Evolutionary conservation across 2,888 invertebrate genomes (phyloP).

Genomic region (Limenitis camilla): DNA sequence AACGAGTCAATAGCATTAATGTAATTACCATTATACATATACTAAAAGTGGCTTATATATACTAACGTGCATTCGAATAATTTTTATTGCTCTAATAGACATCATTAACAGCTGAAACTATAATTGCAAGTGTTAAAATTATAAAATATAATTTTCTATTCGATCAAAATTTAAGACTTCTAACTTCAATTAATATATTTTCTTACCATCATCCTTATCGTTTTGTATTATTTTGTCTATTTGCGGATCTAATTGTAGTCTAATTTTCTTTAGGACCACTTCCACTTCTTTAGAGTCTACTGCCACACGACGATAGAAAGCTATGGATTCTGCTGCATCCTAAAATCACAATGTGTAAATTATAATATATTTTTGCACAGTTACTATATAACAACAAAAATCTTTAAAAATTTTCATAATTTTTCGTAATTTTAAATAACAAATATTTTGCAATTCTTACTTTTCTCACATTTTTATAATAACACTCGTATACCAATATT

Average conservation of each 20-base stretch:
- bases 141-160: neutral
- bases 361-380: neutral
- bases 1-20: too few species aligned
- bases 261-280: conserved; percentile 44
- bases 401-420: too few species aligned
- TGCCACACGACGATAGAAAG: conserved; percentile 44
- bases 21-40: too few species aligned
- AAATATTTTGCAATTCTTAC: too few species aligned
- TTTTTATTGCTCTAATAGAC: too few species aligned
- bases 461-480: too few species aligned
- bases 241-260: conserved; percentile 45
- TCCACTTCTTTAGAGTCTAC: conserved; percentile 43
- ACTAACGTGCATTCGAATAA: too few species aligned
- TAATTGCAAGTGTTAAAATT: too few species aligned
- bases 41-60: too few species aligned
- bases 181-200: neutral
- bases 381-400: neutral
- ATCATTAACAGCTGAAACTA: too few species aligned
- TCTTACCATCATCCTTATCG: conserved; percentile 4
- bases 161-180: neutral
- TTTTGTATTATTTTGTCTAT: conserved; percentile 40
- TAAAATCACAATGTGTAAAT: conserved; percentile 25
- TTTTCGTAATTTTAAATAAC: too few species aligned
- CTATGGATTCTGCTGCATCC: conserved; percentile 50
- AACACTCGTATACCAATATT: too few species aligned